Conservation (phyloP, 23 tunicate species). For the Halocynthia aurantium region DNA sequence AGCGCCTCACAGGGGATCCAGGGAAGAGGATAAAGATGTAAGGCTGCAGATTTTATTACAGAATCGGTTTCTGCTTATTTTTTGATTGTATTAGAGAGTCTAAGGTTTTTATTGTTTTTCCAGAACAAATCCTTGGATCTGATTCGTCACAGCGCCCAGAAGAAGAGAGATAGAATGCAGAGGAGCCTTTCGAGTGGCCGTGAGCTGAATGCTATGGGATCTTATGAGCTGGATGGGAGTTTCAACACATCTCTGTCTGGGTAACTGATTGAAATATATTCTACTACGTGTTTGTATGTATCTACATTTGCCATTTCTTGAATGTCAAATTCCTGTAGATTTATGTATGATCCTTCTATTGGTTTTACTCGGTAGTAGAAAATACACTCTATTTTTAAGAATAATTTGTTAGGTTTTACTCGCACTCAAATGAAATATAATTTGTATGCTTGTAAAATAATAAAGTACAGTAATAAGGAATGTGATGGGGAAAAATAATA, state of each 20-base stretch:
- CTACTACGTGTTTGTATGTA: too few relatives aligned
- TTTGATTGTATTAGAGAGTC: not conserved
- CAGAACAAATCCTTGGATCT: constrained; percentile 19
- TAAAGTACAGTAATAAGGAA: too few relatives aligned
- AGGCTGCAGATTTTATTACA: not conserved
- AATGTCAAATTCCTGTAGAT: too few relatives aligned
- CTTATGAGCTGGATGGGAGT: constrained; percentile 13
- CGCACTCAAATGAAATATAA: too few relatives aligned
- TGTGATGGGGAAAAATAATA: too few relatives aligned
- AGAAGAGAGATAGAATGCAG: constrained; percentile 58
- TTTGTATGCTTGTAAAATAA: too few relatives aligned
- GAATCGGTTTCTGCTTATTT: not conserved
- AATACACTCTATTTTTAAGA: too few relatives aligned
- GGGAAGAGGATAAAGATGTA: constrained; percentile 8
- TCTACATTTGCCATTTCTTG: too few relatives aligned
- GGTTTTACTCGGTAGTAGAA: too few relatives aligned
- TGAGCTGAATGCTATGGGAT: constrained; percentile 12
- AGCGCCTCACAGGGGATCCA: constrained; percentile 9
- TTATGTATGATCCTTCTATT: too few relatives aligned
- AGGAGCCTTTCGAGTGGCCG: constrained; percentile 51
- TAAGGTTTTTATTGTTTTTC: not conserved
- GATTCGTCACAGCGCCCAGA: constrained; percentile 72
- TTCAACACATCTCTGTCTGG: not conserved
- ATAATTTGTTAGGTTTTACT: too few relatives aligned
- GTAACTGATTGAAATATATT: too few relatives aligned